Percentiles rank a stretch among this genome's conserved stretches.
These are phyloP conservation scores for Drosophila emarginata DNA, from an alignment of 2,888 invertebrate species.

Conservation along the genomic window DNA sequence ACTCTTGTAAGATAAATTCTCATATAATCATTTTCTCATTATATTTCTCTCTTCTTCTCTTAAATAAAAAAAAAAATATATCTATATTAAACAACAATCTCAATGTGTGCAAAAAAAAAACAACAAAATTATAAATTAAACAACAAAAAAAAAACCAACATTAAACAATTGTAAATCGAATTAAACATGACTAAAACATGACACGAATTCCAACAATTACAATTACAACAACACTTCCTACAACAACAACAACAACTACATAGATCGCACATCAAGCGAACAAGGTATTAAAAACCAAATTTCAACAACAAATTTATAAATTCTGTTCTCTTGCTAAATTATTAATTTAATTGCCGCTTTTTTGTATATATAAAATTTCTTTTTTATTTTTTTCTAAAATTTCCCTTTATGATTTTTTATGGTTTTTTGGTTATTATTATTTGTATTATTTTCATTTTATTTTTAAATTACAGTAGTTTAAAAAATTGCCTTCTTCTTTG, in stretches of 20 bases:
- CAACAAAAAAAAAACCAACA: constrained; percentile 55
- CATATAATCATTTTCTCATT: constrained; percentile 74
- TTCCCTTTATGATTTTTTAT: constrained; percentile 20
- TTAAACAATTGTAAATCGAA: constrained; percentile 41
- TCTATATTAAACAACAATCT: constrained; percentile 61
- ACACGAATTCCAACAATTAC: constrained; percentile 45
- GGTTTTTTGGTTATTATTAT: constrained; percentile 30
- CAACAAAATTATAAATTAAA: constrained; percentile 42
- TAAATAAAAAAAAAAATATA: constrained; percentile 43
- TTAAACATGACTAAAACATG: constrained; percentile 47
- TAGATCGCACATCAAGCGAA: constrained; percentile 82
- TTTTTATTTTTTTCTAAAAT: constrained; percentile 1
- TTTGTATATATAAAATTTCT: constrained; percentile 52
- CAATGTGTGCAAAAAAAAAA: constrained; percentile 78
- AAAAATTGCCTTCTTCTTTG: constrained; percentile 22
- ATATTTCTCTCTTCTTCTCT: constrained; percentile 75
- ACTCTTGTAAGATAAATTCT: constrained; percentile 69
- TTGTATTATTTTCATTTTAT: constrained; percentile 39
- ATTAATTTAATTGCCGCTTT: constrained; percentile 43
- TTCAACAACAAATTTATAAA: constrained; percentile 52
- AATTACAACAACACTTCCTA: constrained; percentile 47
- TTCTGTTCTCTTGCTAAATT: constrained; percentile 50
- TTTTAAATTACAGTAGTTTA: constrained; percentile 44
- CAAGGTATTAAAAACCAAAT: constrained; percentile 79
- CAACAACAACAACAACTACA: constrained; percentile 52